Conservation (phyloP, 2,797 vertebrate species). For the Lepilemur septentrionalis region DNA sequence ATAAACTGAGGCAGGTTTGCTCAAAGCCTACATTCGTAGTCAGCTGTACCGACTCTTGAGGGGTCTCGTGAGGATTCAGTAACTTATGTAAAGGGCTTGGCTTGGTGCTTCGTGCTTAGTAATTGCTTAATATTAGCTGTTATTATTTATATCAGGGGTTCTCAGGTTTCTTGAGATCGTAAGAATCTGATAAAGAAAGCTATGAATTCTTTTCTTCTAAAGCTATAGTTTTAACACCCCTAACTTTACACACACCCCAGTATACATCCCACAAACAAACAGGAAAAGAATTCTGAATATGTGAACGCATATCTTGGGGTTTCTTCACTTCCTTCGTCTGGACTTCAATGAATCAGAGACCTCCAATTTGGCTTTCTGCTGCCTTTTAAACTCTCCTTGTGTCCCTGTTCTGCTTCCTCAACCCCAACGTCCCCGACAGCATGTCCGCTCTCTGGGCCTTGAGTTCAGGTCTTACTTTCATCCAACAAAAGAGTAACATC, state of each 20-base stretch:
- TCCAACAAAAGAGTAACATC: neutral
- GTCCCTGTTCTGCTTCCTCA: neutral
- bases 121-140: neutral
- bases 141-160: neutral
- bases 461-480: neutral
- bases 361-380: neutral
- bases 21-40: neutral
- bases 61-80: neutral
- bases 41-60: neutral
- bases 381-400: neutral
- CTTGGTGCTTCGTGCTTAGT: neutral
- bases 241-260: neutral
- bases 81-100: neutral
- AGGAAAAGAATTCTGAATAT: neutral
- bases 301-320: neutral
- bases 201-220: neutral
- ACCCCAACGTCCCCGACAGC: accelerated
- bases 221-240: neutral
- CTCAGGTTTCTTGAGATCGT: neutral
- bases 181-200: neutral
- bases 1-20: neutral
- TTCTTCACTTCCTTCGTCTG: neutral
- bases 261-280: neutral
- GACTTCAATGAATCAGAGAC: neutral
- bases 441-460: neutral